Percentiles rank a stretch among this genome's conserved stretches.
Evolutionary conservation across 2,113 vertebrate species (phyloP).

Genomic region (Gambusia holbrooki): DNA sequence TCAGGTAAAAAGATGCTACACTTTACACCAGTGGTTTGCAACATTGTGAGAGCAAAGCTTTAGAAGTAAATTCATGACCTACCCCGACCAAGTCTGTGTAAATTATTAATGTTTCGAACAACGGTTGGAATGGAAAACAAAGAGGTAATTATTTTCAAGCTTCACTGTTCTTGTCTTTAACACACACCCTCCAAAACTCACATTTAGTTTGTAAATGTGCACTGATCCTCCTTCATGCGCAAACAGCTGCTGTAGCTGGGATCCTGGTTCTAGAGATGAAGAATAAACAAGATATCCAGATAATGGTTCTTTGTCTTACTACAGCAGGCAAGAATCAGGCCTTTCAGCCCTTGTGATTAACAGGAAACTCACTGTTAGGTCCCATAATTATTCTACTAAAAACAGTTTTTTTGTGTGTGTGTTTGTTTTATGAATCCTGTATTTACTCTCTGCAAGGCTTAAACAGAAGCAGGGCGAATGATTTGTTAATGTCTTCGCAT

Average conservation of each 20-base stretch:
- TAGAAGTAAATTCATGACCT: neutral
- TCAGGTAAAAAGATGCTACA: conserved; percentile 22
- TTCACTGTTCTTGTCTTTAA: neutral
- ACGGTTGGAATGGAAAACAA: neutral
- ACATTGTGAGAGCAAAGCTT: neutral
- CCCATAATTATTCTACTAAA: neutral
- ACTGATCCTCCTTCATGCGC: conserved; percentile 14
- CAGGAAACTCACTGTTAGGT: neutral
- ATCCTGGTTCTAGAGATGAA: neutral
- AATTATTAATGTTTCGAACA: neutral
- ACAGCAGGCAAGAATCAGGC: neutral
- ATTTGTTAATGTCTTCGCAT: conserved; percentile 10
- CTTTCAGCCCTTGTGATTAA: neutral
- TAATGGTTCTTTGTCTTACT: too few relatives aligned
- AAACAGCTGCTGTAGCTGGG: conserved; percentile 18
- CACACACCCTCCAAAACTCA: neutral
- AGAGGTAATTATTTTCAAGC: neutral
- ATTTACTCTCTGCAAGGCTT: conserved; percentile 1
- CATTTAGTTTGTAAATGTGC: neutral
- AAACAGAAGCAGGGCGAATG: conserved; percentile 20
- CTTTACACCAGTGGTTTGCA: neutral
- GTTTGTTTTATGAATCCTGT: neutral
- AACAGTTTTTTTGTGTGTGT: too few relatives aligned
- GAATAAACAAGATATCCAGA: too few relatives aligned
- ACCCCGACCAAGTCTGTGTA: neutral